Conservation (phyloP, 92 coral and sea anemone genomes). For the Montipora capitata region DNA sequence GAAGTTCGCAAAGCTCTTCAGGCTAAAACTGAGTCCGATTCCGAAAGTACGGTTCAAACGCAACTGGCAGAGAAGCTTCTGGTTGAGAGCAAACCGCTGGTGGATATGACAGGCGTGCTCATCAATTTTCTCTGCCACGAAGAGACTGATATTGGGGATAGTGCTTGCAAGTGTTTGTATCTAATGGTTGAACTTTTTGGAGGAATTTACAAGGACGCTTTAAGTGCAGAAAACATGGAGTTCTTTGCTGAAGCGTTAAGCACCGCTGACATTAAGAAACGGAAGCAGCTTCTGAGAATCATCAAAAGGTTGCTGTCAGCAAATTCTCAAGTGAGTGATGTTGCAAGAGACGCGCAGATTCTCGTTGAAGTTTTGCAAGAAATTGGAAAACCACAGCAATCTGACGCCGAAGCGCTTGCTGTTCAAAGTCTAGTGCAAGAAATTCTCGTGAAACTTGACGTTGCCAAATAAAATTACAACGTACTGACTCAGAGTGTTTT, state of each 20-base stretch:
- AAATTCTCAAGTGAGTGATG: conserved; percentile 64
- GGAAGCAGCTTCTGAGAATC: conserved; percentile 92
- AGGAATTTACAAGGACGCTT: conserved; percentile 87
- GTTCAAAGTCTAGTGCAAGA: conserved; percentile 72
- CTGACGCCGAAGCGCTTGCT: conserved; percentile 70
- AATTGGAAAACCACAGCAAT: conserved; percentile 12
- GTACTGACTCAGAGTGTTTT: background rate
- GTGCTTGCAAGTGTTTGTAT: conserved; percentile 89
- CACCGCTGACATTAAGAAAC: conserved; percentile 75
- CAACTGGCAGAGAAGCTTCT: conserved; percentile 91
- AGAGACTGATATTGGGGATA: conserved; percentile 89
- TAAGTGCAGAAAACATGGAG: conserved; percentile 85
- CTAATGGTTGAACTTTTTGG: conserved; percentile 96
- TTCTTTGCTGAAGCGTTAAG: conserved; percentile 88
- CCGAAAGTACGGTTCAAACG: conserved; percentile 67
- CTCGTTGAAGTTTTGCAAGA: conserved; percentile 64
- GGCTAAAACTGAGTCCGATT: conserved; percentile 78
- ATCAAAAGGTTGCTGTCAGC: conserved; percentile 93
- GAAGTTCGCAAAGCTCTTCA: conserved; percentile 98
- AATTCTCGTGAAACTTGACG: conserved; percentile 72
- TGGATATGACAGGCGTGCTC: conserved; percentile 89
- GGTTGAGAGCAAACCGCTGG: conserved; percentile 90
- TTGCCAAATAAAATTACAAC: conserved; percentile 7
- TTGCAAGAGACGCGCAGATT: conserved; percentile 48
- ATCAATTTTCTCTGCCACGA: conserved; percentile 86